Conservation (phyloP, 2,797 vertebrate species). For the Acrocephalus scirpaceus region DNA sequence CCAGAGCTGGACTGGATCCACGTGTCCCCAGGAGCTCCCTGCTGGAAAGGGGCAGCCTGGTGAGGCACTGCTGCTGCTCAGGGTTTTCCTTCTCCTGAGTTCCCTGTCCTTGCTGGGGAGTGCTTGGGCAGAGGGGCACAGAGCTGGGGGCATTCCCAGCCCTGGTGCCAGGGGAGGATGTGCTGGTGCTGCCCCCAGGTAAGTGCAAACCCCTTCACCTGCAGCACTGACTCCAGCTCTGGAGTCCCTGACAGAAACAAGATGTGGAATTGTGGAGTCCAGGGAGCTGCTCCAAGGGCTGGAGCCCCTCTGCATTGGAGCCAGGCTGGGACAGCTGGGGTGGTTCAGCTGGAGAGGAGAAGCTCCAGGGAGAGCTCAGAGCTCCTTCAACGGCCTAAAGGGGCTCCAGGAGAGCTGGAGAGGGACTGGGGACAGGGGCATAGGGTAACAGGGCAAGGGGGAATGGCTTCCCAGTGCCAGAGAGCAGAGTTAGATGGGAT, state of each 20-base stretch:
- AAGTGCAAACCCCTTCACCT: neutral
- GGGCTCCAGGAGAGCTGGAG: no score
- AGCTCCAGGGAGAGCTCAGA: no score
- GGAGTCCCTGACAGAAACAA: no score
- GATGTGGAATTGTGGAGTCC: no score
- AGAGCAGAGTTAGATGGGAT: neutral
- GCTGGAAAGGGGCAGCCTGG: neutral
- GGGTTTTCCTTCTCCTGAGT: neutral
- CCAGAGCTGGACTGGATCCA: neutral
- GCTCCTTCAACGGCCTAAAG: no score
- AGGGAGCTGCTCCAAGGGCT: no score
- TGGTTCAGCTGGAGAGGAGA: no score
- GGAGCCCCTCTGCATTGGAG: no score
- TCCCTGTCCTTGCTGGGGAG: rapidly evolving
- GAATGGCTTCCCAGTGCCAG: no score
- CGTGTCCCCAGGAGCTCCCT: rapidly evolving
- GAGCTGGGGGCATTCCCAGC: neutral
- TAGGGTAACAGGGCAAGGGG: no score
- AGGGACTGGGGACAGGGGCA: no score
- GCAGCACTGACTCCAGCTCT: neutral
- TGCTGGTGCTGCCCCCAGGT: neutral
- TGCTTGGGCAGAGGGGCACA: neutral
- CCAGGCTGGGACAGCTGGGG: no score
- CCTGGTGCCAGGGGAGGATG: neutral
- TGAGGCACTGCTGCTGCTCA: neutral